Conservation (phyloP, 1,140 invertebrate species). For the Popillia japonica region DNA sequence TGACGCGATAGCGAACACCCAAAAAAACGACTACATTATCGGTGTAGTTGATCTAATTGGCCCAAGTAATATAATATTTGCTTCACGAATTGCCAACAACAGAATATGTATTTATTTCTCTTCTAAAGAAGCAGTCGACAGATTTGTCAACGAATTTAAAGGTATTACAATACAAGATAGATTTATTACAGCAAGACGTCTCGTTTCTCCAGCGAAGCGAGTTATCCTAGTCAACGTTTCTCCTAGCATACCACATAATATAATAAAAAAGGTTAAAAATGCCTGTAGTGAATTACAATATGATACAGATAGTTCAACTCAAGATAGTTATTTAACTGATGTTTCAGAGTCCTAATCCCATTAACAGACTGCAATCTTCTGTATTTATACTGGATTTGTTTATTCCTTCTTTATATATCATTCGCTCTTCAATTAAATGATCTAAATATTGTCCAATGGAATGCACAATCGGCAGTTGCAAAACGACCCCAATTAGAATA, state of each 20-base stretch:
- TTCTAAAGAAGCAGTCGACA: slow-evolving; percentile 23
- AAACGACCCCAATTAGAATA: slow-evolving; percentile 12
- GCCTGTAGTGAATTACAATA: background rate
- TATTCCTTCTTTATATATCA: slow-evolving; percentile 57
- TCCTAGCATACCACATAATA: slow-evolving; percentile 36
- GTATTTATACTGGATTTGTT: background rate
- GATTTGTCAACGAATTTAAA: background rate
- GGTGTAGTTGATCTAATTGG: slow-evolving; percentile 36
- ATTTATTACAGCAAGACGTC: slow-evolving; percentile 25
- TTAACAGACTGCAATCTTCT: background rate
- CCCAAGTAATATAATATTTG: slow-evolving; percentile 40
- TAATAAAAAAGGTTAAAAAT: slow-evolving; percentile 30
- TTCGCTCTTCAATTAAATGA: slow-evolving; percentile 50
- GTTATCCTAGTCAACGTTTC: slow-evolving; percentile 39
- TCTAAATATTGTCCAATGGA: slow-evolving; percentile 12
- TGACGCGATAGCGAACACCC: slow-evolving; percentile 16
- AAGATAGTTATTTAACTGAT: background rate
- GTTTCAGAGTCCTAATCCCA: background rate
- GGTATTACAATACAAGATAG: background rate
- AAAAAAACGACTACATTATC: slow-evolving; percentile 40
- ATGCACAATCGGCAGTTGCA: slow-evolving; percentile 4
- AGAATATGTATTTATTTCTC: slow-evolving; percentile 36
- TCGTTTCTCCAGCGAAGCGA: slow-evolving; percentile 20
- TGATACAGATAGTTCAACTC: background rate
- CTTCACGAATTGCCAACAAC: slow-evolving; percentile 41